These are phyloP conservation scores for Antrozous pallidus DNA, from an alignment of 2,797 vertebrate species.

Conservation along the genomic window DNA sequence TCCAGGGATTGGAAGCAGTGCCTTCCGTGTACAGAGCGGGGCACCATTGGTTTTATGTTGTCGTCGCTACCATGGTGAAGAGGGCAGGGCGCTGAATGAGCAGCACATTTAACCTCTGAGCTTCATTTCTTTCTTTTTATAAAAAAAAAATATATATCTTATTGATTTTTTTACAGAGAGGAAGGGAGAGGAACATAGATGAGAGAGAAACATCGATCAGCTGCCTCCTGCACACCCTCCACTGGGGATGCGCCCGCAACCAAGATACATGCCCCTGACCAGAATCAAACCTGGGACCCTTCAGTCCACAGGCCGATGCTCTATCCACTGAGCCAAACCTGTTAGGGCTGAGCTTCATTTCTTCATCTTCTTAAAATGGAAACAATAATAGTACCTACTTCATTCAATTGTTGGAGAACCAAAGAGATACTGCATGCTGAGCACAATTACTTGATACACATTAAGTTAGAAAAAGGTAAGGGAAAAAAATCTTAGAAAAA, in stretches of 20 bases:
- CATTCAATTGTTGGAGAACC: neutral
- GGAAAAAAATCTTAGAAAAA: neutral
- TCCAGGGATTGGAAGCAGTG: neutral
- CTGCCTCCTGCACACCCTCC: too few species aligned
- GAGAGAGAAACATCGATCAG: too few species aligned
- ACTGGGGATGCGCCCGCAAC: too few species aligned
- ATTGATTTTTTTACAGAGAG: too few species aligned
- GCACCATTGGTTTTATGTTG: neutral
- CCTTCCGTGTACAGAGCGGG: neutral
- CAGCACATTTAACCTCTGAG: neutral
- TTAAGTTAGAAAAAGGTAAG: neutral
- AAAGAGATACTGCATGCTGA: neutral
- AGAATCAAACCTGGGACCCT: too few species aligned
- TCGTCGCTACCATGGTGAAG: fast-evolving
- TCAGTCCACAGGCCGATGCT: too few species aligned
- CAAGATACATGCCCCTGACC: too few species aligned
- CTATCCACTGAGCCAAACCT: too few species aligned
- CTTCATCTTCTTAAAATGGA: neutral
- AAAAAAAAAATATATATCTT: too few species aligned
- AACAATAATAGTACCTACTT: neutral
- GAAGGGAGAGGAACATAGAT: too few species aligned
- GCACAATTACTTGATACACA: neutral
- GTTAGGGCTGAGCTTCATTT: neutral
- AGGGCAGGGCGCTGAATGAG: too few species aligned
- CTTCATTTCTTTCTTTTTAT: neutral